Evolutionary conservation across 2,888 invertebrate species (phyloP).

Genomic region (Alentia gelatinosa): DNA sequence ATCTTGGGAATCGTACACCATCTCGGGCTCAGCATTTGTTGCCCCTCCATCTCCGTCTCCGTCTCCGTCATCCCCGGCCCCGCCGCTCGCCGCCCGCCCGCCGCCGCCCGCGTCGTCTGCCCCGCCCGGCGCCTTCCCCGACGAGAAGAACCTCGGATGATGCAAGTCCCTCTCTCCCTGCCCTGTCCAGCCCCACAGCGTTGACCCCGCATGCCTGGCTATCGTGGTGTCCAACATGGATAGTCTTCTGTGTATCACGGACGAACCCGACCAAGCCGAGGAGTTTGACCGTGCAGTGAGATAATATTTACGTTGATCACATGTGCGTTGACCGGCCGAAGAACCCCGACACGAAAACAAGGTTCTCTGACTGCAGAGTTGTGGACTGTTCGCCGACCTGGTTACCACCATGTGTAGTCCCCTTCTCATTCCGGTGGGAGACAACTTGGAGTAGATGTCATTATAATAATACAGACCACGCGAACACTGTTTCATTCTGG

Average conservation of each 20-base stretch:
- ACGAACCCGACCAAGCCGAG: too few relatives aligned
- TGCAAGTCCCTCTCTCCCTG: background rate
- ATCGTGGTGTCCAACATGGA: background rate
- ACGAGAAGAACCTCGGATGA: background rate
- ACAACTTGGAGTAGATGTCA: background rate
- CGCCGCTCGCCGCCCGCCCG: background rate
- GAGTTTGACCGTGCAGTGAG: background rate
- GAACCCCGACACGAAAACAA: background rate
- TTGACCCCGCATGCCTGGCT: background rate
- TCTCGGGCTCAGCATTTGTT: background rate
- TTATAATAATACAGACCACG: background rate
- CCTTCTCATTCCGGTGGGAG: background rate
- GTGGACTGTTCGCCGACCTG: background rate
- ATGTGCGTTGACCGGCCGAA: background rate
- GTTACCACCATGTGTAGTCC: background rate
- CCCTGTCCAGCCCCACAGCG: background rate
- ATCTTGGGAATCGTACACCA: background rate
- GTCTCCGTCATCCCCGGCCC: constrained; percentile 44
- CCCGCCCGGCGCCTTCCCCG: background rate
- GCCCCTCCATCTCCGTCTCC: background rate
- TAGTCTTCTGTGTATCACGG: too few relatives aligned
- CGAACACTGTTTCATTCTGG: background rate
- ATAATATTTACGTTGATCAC: constrained; percentile 25
- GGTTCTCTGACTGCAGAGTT: background rate
- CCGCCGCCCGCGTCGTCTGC: constrained; percentile 18